A percentile compares a stretch with the other conserved stretches of the same genome.
Conservation (phyloP, 2,113 vertebrate species). For the Notechis scutatus region DNA sequence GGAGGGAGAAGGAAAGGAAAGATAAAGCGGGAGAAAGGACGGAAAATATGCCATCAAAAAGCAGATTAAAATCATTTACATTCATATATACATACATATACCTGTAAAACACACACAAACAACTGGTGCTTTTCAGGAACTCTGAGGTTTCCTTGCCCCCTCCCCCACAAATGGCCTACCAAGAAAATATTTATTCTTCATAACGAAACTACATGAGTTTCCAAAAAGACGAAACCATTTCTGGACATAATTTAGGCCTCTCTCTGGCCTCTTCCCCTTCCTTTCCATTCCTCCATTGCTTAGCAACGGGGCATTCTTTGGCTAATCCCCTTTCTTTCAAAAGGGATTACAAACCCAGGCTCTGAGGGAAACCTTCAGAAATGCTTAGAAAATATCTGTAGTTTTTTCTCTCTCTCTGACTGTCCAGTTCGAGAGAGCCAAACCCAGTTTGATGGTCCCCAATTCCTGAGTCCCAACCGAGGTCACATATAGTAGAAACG, state of each 20-base stretch:
- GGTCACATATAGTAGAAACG: neutral
- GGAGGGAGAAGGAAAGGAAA: neutral
- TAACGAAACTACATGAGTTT: slow-evolving; percentile 37
- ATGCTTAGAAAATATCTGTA: neutral
- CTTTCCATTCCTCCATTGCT: neutral
- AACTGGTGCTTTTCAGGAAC: slow-evolving; percentile 33
- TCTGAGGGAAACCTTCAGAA: neutral
- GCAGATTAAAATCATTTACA: slow-evolving; percentile 1
- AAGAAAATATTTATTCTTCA: slow-evolving; percentile 17
- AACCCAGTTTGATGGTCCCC: neutral
- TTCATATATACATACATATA: neutral
- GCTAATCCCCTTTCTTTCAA: neutral
- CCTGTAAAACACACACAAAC: neutral
- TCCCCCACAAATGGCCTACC: slow-evolving; percentile 4
- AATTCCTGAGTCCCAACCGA: neutral
- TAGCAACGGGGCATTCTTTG: neutral
- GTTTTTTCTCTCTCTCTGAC: neutral
- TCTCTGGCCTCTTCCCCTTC: neutral
- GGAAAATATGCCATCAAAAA: neutral
- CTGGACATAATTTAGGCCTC: neutral
- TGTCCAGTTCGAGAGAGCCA: neutral
- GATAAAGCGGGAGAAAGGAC: neutral
- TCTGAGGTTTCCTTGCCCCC: neutral
- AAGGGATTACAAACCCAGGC: neutral
- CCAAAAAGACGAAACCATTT: slow-evolving; percentile 12